Percentiles rank a stretch among this genome's conserved stretches.
phyloP scores from a whole-genome alignment of 1,140 invertebrate species.

The Argopecten irradians region DNA sequence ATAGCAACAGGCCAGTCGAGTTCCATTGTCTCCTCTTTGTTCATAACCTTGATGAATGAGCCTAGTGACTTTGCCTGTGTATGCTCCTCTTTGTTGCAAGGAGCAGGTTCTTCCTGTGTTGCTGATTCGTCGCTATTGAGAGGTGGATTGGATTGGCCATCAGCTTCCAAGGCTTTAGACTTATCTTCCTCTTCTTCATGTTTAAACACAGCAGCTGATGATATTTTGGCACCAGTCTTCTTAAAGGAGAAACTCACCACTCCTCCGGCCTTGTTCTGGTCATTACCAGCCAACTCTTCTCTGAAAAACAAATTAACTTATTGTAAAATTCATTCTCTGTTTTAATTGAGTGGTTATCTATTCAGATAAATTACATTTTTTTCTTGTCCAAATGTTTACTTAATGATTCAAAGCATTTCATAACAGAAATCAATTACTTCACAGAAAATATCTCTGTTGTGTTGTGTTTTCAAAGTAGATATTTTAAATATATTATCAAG shows the following conservation, averaged over 20 bases:
- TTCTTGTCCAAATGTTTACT: no score
- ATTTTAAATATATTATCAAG: no score
- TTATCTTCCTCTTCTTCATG: background rate
- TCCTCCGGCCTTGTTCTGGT: background rate
- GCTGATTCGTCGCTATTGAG: background rate
- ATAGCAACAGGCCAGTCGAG: slow-evolving; percentile 70
- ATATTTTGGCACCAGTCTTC: slow-evolving; percentile 3
- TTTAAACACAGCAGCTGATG: background rate
- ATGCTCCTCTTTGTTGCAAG: background rate
- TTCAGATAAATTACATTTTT: no score
- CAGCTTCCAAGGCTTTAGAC: background rate
- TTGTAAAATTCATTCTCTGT: background rate
- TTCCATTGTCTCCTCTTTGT: slow-evolving; percentile 62
- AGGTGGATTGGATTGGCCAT: background rate
- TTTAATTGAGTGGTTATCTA: no score
- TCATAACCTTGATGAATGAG: slow-evolving; percentile 64
- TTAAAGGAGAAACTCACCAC: background rate
- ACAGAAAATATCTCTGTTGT: no score
- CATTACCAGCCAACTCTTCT: background rate
- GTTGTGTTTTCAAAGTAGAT: no score
- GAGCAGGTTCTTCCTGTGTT: background rate
- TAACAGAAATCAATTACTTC: no score
- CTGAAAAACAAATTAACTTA: background rate
- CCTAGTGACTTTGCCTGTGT: background rate
- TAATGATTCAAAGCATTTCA: no score